Conservation (phyloP, 2,888 invertebrate species). For the Tryphoninae sp. region DNA sequence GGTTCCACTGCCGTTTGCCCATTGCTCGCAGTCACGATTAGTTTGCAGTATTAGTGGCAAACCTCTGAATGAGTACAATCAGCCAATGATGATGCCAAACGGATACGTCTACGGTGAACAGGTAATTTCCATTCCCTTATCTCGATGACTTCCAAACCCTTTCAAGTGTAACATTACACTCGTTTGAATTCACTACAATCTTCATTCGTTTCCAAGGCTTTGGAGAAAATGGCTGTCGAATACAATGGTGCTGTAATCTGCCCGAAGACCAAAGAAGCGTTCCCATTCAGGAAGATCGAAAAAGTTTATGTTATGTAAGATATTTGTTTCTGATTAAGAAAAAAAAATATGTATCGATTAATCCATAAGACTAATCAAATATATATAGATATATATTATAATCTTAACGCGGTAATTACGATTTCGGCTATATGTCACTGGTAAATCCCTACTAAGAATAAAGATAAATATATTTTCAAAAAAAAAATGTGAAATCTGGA, state of each 20-base stretch:
- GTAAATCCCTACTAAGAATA: conserved; percentile 63
- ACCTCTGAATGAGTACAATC: conserved; percentile 98
- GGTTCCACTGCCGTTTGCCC: conserved; percentile 93
- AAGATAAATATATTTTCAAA: conserved; percentile 67
- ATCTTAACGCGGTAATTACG: conserved; percentile 53
- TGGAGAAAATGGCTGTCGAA: conserved; percentile 94
- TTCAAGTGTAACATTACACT: not conserved
- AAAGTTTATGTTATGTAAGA: conserved; percentile 98
- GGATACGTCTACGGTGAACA: conserved; percentile 98
- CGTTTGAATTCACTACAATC: conserved; percentile 22
- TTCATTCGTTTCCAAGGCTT: conserved; percentile 84
- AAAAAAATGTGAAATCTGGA: conserved; percentile 32
- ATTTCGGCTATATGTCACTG: conserved; percentile 60
- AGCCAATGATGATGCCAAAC: conserved; percentile 99
- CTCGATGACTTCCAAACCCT: not conserved
- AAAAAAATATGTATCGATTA: conserved; percentile 54
- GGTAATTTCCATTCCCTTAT: conserved; percentile 80
- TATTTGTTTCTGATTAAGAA: conserved; percentile 41
- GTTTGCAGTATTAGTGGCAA: conserved; percentile 95
- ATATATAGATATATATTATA: conserved; percentile 34
- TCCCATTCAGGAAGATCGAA: conserved; percentile 94
- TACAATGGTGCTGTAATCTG: conserved; percentile 96
- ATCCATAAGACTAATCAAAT: conserved; percentile 38
- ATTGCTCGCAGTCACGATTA: conserved; percentile 97
- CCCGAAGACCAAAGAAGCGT: conserved; percentile 96